phyloP scores from a whole-genome alignment of 2,113 vertebrate species.

The Platichthys stellatus region DNA sequence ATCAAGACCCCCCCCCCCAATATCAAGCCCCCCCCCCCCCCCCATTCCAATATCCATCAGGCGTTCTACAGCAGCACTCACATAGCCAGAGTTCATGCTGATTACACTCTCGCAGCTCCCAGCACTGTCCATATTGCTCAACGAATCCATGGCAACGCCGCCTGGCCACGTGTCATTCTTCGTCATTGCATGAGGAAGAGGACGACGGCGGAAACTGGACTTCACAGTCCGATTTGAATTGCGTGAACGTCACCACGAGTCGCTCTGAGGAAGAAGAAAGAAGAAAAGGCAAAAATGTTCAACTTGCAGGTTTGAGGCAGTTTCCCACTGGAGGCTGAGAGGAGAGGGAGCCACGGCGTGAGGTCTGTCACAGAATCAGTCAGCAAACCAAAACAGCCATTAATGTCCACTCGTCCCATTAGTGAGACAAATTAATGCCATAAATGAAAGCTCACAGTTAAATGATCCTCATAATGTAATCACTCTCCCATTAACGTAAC shows the following conservation, averaged over 20 bases:
- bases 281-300: not conserved
- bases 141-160: slow-evolving; percentile 78
- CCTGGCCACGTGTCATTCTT: slow-evolving; percentile 85
- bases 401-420: slow-evolving; percentile 22
- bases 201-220: not conserved
- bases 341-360: not conserved
- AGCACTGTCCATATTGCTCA: slow-evolving; percentile 77
- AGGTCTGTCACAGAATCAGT: not conserved
- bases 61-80: slow-evolving; percentile 77
- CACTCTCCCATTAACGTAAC: slow-evolving; percentile 13
- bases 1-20: too few species aligned
- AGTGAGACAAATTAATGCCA: slow-evolving; percentile 26
- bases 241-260: too few species aligned
- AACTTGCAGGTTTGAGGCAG: too few species aligned
- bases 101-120: slow-evolving; percentile 89
- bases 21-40: too few species aligned
- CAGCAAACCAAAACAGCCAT: slow-evolving; percentile 30
- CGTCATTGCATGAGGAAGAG: slow-evolving; percentile 81
- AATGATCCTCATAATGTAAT: slow-evolving; percentile 41
- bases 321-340: not conserved
- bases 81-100: slow-evolving; percentile 86
- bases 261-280: not conserved
- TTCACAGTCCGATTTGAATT: too few species aligned
- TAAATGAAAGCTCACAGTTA: slow-evolving; percentile 28
- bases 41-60: too few species aligned